These are phyloP conservation scores for Sciurus carolinensis DNA, from an alignment of 2,797 vertebrate genomes.

Conservation along the genomic window DNA sequence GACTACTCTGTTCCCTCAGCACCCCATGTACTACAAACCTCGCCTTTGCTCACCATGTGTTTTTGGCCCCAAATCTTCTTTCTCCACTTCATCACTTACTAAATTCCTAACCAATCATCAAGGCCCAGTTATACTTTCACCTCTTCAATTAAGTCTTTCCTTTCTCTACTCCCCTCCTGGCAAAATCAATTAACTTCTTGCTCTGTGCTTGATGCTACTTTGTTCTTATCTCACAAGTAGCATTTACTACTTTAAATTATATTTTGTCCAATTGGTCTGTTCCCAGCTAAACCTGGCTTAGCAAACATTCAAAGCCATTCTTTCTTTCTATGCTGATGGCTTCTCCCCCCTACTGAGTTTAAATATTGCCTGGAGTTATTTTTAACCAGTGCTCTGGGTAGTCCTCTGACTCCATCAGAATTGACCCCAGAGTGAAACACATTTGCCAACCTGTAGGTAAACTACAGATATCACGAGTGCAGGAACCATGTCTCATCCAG, in stretches of 20 bases:
- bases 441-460: not conserved
- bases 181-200: constrained; percentile 28
- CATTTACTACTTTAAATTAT: constrained; percentile 3
- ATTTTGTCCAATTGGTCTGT: constrained; percentile 8
- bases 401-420: not conserved
- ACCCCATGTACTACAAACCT: fast-evolving
- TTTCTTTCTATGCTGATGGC: not conserved
- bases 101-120: not conserved
- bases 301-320: constrained; percentile 25
- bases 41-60: not conserved
- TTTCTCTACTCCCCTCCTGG: not conserved
- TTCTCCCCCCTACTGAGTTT: not conserved
- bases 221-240: not conserved
- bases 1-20: not conserved
- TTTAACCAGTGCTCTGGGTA: not conserved
- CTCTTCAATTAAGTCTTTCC: constrained; percentile 8
- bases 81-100: not conserved
- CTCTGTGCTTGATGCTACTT: not conserved
- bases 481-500: not conserved
- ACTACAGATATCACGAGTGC: not conserved
- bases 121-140: not conserved
- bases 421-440: not conserved
- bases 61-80: constrained; percentile 12
- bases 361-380: not conserved
- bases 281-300: not conserved